Percentiles rank a stretch among this genome's conserved stretches.
phyloP scores from a whole-genome alignment of 2,113 vertebrate species.

The Neodontobutis hainanensis region DNA sequence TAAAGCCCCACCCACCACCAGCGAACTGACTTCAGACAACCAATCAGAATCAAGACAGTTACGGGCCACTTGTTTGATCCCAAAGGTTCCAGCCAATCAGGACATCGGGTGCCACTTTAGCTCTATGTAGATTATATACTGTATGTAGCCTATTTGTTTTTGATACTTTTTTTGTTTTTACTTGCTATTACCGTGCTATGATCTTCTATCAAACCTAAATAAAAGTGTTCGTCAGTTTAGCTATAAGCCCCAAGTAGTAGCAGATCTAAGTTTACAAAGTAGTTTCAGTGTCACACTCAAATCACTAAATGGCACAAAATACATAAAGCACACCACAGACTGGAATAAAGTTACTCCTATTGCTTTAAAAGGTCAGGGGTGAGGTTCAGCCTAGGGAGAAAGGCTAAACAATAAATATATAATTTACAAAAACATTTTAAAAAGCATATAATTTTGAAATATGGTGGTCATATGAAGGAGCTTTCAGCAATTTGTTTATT shows the following conservation, averaged over 20 bases:
- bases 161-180: neutral
- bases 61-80: neutral
- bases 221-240: neutral
- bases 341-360: conserved; percentile 30
- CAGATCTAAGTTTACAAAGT: no score
- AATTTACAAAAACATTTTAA: neutral
- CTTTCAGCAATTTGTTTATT: no score
- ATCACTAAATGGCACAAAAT: conserved; percentile 23
- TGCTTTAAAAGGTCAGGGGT: conserved; percentile 30
- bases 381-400: neutral
- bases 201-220: no score
- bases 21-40: neutral
- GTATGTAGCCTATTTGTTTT: no score
- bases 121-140: no score
- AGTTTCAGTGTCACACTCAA: conserved; percentile 14
- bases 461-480: no score
- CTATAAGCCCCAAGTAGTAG: neutral
- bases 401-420: neutral
- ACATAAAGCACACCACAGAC: conserved; percentile 14
- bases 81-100: conserved; percentile 54
- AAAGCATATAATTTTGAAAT: neutral
- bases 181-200: neutral
- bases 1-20: conserved; percentile 49
- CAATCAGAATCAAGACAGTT: conserved; percentile 29
- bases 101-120: no score